Evolutionary conservation across 2,888 invertebrate species (phyloP).

Genomic region (Pachymerium ferrugineum): DNA sequence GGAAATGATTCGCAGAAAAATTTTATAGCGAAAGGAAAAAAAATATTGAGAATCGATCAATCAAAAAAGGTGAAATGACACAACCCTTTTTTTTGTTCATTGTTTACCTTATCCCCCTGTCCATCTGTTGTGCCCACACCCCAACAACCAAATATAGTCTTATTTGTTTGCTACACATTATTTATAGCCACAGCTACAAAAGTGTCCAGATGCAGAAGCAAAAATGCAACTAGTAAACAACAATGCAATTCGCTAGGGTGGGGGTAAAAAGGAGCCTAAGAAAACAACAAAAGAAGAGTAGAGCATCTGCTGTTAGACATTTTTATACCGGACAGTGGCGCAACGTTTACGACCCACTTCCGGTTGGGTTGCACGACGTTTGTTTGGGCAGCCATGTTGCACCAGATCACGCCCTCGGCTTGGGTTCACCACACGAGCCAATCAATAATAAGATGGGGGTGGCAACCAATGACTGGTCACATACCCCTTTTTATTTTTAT

Average conservation of each 20-base stretch:
- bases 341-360: slow-evolving; percentile 9
- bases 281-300: not conserved
- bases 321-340: not conserved
- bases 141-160: not conserved
- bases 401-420: not conserved
- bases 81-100: not conserved
- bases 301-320: not conserved
- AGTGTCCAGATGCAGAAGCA: not conserved
- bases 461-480: slow-evolving; percentile 5
- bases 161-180: slow-evolving; percentile 6
- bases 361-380: slow-evolving; percentile 8
- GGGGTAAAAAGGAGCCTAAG: not conserved
- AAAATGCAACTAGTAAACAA: slow-evolving; percentile 8
- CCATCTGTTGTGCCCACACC: slow-evolving; percentile 6
- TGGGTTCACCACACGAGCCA: slow-evolving; percentile 4
- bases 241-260: not conserved
- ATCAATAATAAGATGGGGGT: slow-evolving; percentile 1
- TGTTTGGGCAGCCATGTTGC: slow-evolving; percentile 9
- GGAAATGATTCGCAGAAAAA: too few relatives aligned
- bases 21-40: too few relatives aligned
- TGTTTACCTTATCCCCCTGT: not conserved
- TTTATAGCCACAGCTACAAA: slow-evolving; percentile 3
- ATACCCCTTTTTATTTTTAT: not conserved
- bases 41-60: too few relatives aligned
- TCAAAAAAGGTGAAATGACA: too few relatives aligned